Base-by-base conservation (phyloP, 1,140 invertebrate species). In the Drosophila pachea region DNA sequence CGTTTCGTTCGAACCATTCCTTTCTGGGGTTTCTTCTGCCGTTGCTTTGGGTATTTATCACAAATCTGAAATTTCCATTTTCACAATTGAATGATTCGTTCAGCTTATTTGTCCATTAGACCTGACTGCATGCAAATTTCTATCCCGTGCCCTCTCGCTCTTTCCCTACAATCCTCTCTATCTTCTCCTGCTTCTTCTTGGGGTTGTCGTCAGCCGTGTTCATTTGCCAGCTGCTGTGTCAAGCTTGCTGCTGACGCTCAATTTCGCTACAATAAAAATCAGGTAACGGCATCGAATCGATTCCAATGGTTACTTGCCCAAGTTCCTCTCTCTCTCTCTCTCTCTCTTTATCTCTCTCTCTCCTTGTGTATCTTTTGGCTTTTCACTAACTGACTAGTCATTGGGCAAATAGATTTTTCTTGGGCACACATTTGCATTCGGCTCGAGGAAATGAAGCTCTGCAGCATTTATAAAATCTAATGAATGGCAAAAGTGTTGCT, bases 51-150 rank as follows among this genome's bases (percentile, higher is more conserved):
- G 36, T 72, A 73, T 73, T 76, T 71, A 74, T 77, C 49, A 63
- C 45, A 73, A 75, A 84, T 84, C 79, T 63, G 56, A 68, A 78
- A 70, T 73, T 83, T 84, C 61, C 59, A 84, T 78, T 83, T 84
- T 61, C 59, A 78, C 72, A 83, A 78, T 78, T 66, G 72, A 83
- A 73, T 84, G 79, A 70, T 49, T 74, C 45, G 45, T 67, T 71
- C 29, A 56, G 58, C 65, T 73, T 55, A 67, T 81, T 65, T 76
- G 60, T 69, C 71, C 77, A 81, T 81, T 81, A 73, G 56, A 76
- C 54, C 45, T 66, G 65, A 50, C 73, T 63, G 33, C 59, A 78
- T 68, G 73, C 61, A 73, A 68, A 75, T 79, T 79, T 68, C 40
- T 75, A 75, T 68, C 40, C 47, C 31, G 5, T 8, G 36, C 8